phyloP scores from a whole-genome alignment of 2,113 vertebrate species.

The Pelodiscus sinensis region DNA sequence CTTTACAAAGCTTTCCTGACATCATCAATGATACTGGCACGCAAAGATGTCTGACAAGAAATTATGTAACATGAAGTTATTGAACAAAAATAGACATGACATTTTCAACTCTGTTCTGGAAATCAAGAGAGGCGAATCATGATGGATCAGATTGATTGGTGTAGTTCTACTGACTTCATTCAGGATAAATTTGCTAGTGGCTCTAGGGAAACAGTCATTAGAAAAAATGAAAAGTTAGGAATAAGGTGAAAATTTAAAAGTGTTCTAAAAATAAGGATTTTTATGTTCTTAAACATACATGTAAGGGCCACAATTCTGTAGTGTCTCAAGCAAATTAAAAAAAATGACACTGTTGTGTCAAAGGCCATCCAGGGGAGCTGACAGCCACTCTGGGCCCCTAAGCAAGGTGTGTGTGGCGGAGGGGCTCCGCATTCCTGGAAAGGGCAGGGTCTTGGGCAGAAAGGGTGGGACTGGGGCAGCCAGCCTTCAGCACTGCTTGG shows the following conservation, averaged over 20 bases:
- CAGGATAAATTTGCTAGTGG: neutral
- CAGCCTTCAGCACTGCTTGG: too few relatives aligned
- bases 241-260: slow-evolving; percentile 9
- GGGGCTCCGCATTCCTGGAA: too few relatives aligned
- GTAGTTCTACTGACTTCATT: neutral
- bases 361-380: too few relatives aligned
- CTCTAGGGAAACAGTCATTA: neutral
- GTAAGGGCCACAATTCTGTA: neutral
- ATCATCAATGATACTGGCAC: neutral
- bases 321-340: neutral
- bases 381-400: too few relatives aligned
- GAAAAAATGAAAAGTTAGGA: neutral
- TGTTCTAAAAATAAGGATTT: neutral
- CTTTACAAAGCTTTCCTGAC: neutral
- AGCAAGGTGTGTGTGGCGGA: too few relatives aligned
- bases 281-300: slow-evolving; percentile 1
- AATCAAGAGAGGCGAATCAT: neutral
- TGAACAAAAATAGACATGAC: neutral
- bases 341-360: neutral
- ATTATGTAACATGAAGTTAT: neutral
- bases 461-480: too few relatives aligned
- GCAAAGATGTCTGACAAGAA: neutral
- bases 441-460: too few relatives aligned
- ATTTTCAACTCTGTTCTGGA: slow-evolving; percentile 4
- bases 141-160: neutral